Evolutionary conservation across 2,888 invertebrate species (phyloP).

Genomic region (Noctua fimbriata): DNA sequence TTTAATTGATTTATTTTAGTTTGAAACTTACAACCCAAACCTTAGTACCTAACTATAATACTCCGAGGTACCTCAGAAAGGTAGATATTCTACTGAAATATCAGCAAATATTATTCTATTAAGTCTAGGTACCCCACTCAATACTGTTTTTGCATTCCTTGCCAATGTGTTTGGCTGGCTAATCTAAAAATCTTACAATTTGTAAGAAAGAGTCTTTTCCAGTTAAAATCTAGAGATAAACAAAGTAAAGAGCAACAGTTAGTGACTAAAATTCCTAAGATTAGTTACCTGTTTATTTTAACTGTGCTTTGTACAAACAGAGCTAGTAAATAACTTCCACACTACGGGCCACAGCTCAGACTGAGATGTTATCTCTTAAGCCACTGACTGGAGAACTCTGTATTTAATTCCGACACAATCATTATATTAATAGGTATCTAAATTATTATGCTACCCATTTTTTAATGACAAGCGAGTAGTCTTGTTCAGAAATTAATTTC

Average conservation of each 20-base stretch:
- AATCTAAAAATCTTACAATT: background rate
- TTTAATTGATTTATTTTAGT: background rate
- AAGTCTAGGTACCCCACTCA: too few species aligned
- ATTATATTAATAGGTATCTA: background rate
- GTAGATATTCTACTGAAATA: background rate
- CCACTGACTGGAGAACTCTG: constrained; percentile 10
- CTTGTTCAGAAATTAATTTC: background rate
- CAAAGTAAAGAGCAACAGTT: constrained; percentile 5
- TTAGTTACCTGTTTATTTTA: constrained; percentile 8
- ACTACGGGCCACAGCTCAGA: background rate
- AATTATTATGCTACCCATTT: background rate
- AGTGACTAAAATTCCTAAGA: constrained; percentile 2
- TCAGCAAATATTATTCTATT: background rate
- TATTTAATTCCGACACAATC: background rate
- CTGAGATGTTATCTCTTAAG: constrained; percentile 2
- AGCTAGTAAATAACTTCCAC: background rate
- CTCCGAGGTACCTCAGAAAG: background rate
- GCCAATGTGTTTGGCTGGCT: background rate
- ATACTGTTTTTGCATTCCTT: background rate
- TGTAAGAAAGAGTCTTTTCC: background rate
- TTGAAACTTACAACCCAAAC: background rate
- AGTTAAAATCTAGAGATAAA: background rate
- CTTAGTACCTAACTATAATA: background rate
- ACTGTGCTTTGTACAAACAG: background rate
- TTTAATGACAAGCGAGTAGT: background rate